Evolutionary conservation across 2,113 vertebrate species (phyloP), one percentile per base, ranked within the genome.

Genomic region (Forbesichthys papilliferus): DNA sequence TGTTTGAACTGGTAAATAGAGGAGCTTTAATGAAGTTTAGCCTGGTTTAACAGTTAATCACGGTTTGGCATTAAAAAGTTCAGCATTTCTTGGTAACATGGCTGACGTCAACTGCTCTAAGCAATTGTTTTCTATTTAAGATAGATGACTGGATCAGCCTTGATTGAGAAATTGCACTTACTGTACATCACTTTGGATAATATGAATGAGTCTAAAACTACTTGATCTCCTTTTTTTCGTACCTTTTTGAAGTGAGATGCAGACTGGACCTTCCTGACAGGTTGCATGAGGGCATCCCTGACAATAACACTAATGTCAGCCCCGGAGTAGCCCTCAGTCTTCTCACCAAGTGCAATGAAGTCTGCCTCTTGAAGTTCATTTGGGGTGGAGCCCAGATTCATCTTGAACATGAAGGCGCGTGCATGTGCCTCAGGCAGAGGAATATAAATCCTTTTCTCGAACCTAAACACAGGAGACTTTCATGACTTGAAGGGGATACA

Each of bases 381-480:
- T 56, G 93, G 93, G 11, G 96, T 98, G 51, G 93, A 87, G 48
- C 96, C 96, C 61, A 98, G 91, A 61, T 98, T 94, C 64, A 98
- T 90, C 64, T 92, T 95, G 83, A 98, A 98, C 96, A 98, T 98
- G 1, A 88, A 86, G 68, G 92, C 68, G 80, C 95, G 93, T 48
- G 96, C 96, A 0, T 93, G 95, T 58, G 93, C 91, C 78, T 98
- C 96, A 0, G 96, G 96, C 80, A 98, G 91, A 82, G 96, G 95
- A 79, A 98, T 98, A 85, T 95, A 97, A 87, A 98, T 98, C 12
- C 95, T 91, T 67, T 98, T 98, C 84, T 98, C 96, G 92, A 98
- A 98, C 88, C 96, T 97, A 36, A 60, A 66, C 78, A 63, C 3
- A 58, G 13, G 54, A 55, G 66, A 77, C 16, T 68, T 10, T 66